Base-by-base conservation (phyloP, 2,113 vertebrate genomes). In the Dascyllus trimaculatus region DNA sequence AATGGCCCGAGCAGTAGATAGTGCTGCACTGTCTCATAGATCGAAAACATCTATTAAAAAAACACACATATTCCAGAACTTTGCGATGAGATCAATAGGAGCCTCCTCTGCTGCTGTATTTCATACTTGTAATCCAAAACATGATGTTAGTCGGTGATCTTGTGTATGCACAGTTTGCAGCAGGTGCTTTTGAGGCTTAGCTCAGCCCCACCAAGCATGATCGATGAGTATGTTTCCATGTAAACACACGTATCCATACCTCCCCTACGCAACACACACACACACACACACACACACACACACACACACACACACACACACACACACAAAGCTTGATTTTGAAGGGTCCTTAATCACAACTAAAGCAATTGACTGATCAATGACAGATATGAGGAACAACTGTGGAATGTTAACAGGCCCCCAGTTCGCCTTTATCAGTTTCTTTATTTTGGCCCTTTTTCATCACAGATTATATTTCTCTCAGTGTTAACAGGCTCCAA, bases 401-500 rank as follows among this genome's bases (percentile, higher is more conserved):
- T 94, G 94, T 89, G 92, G 95, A 95, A 95, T 96, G 93, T 94
- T 94, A 95, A 95, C 92, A 80, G 85, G 82, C 83, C 69, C 75
- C 89, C 92, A 22, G 5, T 75, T 87, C 26, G 49, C 84, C 81
- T 91, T 91, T 85, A 85, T 85, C 84, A 72, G 40, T 82, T 75
- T 81, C 85, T 92, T 91, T 91, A 86, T 91, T 93, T 78, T 62
- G 71, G 21, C 45, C 61, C 71, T 93, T 95, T 97, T 97, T 97
- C 96, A 96, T 97, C 96, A 95, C 95, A 93, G 95, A 96, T 97
- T 96, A 97, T 98, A 98, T 97, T 99, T 98, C 96, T 97, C 95
- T 91, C 95, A n/a, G 69, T 71, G 88, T 94, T 95, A 96, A 97
- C 96, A 95, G 94, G 94, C 91, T 93, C 93, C 90, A 76, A 91